Evolutionary conservation across 1,140 invertebrate species (phyloP), one percentile per base, ranked within the genome.

Genomic region (Helicoverpa armigera): DNA sequence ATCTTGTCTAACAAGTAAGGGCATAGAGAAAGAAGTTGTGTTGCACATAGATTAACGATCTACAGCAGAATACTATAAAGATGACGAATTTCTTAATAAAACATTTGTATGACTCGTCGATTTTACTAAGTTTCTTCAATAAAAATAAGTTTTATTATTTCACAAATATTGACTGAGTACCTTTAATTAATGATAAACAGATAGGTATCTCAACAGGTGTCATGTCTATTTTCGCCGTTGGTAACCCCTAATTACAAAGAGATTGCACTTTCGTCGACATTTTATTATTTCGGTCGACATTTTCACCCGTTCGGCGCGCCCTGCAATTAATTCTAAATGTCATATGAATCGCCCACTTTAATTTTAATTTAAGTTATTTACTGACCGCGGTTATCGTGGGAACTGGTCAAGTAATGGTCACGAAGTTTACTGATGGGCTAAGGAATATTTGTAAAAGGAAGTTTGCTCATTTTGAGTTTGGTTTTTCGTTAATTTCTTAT

Each of bases 291-390:
- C 76, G 76, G 76, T 70, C 76, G 63, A 56, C 76, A 79, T 79
- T 79, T 79, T 79, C 76, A 79, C 76, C 61, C 31, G 76, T 70
- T 79, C 76, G 65, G 61, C 76, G 76, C 76, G 53, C 76, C 76
- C 76, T 69, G 63, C 76, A 79, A 79, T 79, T 79, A 79, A 79
- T 79, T 79, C 76, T 79, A 79, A 79, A 79, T 79, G 76, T 79
- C 76, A 79, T 79, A 79, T 79, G 76, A 69, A 48, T 79, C 65
- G 76, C 29, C 76, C 76, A 79, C 63, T 79, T 79, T 70, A 79
- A 67, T 79, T 79, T 77, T 79, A 78, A 67, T 54, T 65, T 67
- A 79, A 79, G 76, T 79, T 79, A 53, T 70, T 69, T 69, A 60
- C 76, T 58, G 50, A 63, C 31, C 48, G 76, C 76, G 76, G 29